Base-by-base conservation (phyloP, 2,888 invertebrate species). In the Gisinianus flammeolus region DNA sequence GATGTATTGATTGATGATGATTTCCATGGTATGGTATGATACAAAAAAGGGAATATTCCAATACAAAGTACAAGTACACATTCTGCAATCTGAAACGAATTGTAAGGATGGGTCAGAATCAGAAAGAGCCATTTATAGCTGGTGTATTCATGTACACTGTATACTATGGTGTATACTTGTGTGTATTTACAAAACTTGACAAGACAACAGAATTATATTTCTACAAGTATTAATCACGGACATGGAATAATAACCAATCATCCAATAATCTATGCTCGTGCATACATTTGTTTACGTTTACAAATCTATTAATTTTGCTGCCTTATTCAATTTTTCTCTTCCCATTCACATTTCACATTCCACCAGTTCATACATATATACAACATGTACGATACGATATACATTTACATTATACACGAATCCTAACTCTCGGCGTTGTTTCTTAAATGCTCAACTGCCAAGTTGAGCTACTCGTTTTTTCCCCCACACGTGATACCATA, bases 71-170 rank as follows among this genome's bases (percentile, higher is more conserved):
- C 16, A 58, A 58, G 22, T n/a, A 22, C 16, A 58, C 16, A 2
- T 12, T 58, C 58, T 58, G 58, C 58, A 58, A 24, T 22, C n/a
- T 58, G 1, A 44, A 44, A n/a, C n/a, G n/a, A 44, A 24, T 58
- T 58, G 58, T 44, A 24, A 24, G 58, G n/a, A 24, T 58, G 58
- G n/a, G 58, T 58, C 22, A 24, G 58, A 24, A 58, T 24, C 58
- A 58, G 22, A 24, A 8, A 24, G 24, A n/a, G 58, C 24, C 58
- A 58, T 58, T 58, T 58, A 58, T 58, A 58, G 58, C 58, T n/a
- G n/a, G n/a, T 44, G 12, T 19, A 44, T 44, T 16, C 19, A 44
- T 44, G 12, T 19, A 44, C 19, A 44, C 2, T 44, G 12, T 6
- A 44, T 44, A 44, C 2, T n/a, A n/a, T n/a, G n/a, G n/a, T n/a